phyloP scores from a whole-genome alignment of 1,140 invertebrate genomes.

The Drosophila tropicalis region DNA sequence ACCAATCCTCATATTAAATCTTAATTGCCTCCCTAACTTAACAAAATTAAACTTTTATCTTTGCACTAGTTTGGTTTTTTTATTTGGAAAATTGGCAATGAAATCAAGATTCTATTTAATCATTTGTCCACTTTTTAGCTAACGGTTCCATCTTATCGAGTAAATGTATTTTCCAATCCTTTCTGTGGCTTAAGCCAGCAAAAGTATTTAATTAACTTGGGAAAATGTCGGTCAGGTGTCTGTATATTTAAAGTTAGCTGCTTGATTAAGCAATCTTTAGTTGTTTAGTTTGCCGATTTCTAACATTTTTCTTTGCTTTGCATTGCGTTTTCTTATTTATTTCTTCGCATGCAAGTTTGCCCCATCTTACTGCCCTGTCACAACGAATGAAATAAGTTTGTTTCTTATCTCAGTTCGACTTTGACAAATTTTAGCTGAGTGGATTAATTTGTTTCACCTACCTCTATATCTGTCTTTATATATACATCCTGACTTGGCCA shows the following conservation, averaged over 20 bases:
- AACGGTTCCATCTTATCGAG: too few species aligned
- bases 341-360: not conserved
- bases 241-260: not conserved
- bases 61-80: too few species aligned
- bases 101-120: too few species aligned
- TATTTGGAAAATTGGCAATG: too few species aligned
- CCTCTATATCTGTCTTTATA: constrained; percentile 13
- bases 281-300: constrained; percentile 9
- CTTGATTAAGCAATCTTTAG: constrained; percentile 4
- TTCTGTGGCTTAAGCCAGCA: not conserved
- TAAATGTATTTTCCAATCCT: too few species aligned
- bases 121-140: too few species aligned
- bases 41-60: too few species aligned
- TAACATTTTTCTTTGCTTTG: not conserved
- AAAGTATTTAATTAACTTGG: not conserved
- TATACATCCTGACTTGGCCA: constrained; percentile 20
- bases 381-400: constrained; percentile 50
- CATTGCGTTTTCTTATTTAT: not conserved
- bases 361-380: constrained; percentile 27
- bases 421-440: constrained; percentile 71
- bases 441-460: constrained; percentile 74
- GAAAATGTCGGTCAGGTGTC: not conserved
- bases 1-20: too few species aligned
- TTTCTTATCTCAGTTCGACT: constrained; percentile 23
- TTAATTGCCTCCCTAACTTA: too few species aligned